Evolutionary conservation across 2,797 vertebrate species (phyloP), one percentile per base, ranked within the genome.

Genomic region (Hephaestus fuliginosus): DNA sequence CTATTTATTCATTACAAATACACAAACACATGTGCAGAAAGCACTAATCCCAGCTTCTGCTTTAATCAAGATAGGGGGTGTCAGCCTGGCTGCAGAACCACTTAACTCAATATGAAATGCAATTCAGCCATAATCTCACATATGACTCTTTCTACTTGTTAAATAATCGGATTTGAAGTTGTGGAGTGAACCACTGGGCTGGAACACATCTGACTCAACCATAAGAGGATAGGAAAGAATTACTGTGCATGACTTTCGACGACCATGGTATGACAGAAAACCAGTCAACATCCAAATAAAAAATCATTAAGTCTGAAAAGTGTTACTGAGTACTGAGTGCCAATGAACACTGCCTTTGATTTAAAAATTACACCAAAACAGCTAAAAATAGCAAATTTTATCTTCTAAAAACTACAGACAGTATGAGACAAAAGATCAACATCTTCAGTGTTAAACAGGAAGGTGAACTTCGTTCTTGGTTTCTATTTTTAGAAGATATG

Each of bases 121-220:
- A 72, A 61, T 77, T 79, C 58, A 62, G 43, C 58, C 44, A 39
- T 87, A 89, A 92, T 89, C 86, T 90, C 81, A 83, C 74, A 76
- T 72, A 79, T 74, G 76, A 90, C 71, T 77, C 74, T 83, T 80
- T 90, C 70, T 76, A 66, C 77, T 89, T 28, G 17, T 64, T 44
- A 74, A 89, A 82, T 92, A 92, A 92, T 90, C 86, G 7, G 91
- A 94, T 92, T 91, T 86, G 65, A 73, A 65, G 52, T 48, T 69
- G 80, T 89, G 83, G 74, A 70, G 74, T 67, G 72, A 85, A 74
- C 62, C 25, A 25, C 69, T 87, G 17, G 57, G 60, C 87, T 86
- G 82, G 77, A 84, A 75, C 75, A 70, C 73, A 88, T 81, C 69
- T 78, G 68, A 88, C 61, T 76, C 39, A 39, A 33, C 61, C 48